Percentiles rank a stretch among this genome's conserved stretches.
phyloP scores from a whole-genome alignment of 2,113 vertebrate genomes.

The Nothoprocta pentlandii region DNA sequence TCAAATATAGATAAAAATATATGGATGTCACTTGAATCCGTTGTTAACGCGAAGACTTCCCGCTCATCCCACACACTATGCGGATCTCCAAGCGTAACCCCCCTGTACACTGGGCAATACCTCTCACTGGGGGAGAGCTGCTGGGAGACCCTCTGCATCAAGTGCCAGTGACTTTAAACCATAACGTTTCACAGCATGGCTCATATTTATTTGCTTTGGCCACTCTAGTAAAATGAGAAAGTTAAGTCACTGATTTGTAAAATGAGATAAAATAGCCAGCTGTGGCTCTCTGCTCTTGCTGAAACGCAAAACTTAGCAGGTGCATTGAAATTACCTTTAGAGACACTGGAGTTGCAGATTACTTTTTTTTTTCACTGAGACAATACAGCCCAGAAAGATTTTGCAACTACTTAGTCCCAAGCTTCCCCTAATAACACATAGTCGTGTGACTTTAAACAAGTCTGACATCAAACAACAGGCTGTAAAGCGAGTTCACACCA shows the following conservation, averaged over 20 bases:
- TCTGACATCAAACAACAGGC: not conserved
- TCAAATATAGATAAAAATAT: not conserved
- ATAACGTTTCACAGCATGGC: not conserved
- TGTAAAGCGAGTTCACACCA: not conserved
- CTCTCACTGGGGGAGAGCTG: not conserved
- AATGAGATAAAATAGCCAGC: not conserved
- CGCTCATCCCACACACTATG: not conserved
- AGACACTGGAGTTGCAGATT: not conserved
- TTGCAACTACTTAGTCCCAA: not conserved
- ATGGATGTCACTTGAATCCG: not conserved
- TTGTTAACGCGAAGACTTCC: constrained; percentile 1
- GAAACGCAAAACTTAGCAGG: not conserved
- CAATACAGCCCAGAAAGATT: not conserved
- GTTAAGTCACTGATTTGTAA: not conserved
- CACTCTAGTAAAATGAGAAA: not conserved
- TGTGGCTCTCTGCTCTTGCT: not conserved
- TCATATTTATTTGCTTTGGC: not conserved
- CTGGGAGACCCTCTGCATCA: not conserved
- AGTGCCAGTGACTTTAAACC: not conserved
- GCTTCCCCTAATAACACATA: not conserved
- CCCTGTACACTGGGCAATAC: not conserved
- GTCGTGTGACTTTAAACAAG: not conserved
- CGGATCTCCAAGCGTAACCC: not conserved
- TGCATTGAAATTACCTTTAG: not conserved
- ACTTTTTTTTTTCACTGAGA: not conserved